These are phyloP conservation scores for Sminthurinus aureus DNA, from an alignment of 2,888 invertebrate genomes.

Conservation along the genomic window DNA sequence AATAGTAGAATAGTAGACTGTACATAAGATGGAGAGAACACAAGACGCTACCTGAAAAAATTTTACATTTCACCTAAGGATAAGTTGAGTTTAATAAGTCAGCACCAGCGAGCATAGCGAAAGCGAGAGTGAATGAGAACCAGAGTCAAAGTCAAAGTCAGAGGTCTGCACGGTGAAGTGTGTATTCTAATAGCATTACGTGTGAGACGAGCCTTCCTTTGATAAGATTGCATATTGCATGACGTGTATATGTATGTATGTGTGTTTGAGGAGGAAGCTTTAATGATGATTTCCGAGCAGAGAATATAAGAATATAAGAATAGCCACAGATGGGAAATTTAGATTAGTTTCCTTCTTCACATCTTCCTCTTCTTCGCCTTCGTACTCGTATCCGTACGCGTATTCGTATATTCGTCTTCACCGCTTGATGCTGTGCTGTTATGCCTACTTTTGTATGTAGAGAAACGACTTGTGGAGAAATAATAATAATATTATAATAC, in stretches of 20 bases:
- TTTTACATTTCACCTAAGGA: conserved; percentile 1
- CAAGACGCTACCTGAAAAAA: background rate
- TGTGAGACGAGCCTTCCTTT: conserved; percentile 20
- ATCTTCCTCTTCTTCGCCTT: background rate
- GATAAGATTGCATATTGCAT: conserved; percentile 34
- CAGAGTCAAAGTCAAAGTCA: background rate
- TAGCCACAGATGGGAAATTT: conserved; percentile 21
- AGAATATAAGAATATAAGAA: background rate
- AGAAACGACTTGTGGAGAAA: background rate
- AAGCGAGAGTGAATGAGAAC: background rate
- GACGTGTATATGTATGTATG: background rate
- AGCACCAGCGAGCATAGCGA: background rate
- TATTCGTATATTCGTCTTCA: background rate
- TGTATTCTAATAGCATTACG: conserved; percentile 21
- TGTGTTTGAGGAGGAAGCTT: conserved; percentile 17
- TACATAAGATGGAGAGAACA: no score
- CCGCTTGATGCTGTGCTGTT: background rate
- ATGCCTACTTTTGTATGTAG: background rate
- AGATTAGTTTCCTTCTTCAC: conserved; percentile 8
- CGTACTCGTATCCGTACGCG: background rate
- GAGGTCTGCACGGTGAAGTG: background rate
- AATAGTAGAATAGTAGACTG: no score
- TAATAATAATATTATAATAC: background rate
- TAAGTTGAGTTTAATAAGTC: background rate
- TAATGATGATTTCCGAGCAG: conserved; percentile 18